Base-by-base conservation (phyloP, 2,797 vertebrate genomes). In the Typhlichthys subterraneus region DNA sequence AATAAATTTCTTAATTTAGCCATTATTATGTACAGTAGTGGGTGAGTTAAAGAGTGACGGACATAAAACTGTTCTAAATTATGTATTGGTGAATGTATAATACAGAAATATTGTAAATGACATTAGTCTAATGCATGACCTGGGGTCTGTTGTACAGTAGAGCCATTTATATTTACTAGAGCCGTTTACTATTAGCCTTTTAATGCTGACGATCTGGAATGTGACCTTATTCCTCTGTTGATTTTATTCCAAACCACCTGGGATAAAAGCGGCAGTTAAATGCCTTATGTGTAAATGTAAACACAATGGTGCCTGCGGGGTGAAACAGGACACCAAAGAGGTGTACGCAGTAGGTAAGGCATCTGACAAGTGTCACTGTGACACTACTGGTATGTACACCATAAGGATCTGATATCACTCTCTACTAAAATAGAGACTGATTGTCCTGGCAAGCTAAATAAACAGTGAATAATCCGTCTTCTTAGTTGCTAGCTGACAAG, bases 271-370 rank as follows among this genome's bases (percentile, higher is more conserved):
- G 3, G 17, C 50, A 6, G 13, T 9, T 29, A 12, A 50, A 33
- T 12, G 45, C 53, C 53, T 53, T 19, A 57, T 11, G 58, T 52
- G 38, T 15, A 23, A 45, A 46, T 12, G 52, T 38, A 17, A 66
- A 67, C 67, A 75, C 71, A 6, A 15, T 29, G 54, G 50, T 59
- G 66, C 50, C 2, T 23, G 29, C 12, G 63, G 86, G 86, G 82
- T 82, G 86, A 91, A 91, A 89, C 53, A 59, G 65, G 89, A 91
- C 87, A 92, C 89, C 76, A 55, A 64, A 71, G 58, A 53, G 80
- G 62, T 58, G n/a, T 59, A 59, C 45, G 67, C 63, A 53, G 45
- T 45, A 58, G 19, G 61, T 54, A 87, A 85, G 70, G 69, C 61
- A 73, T 64, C 65, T 78, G 76, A 87, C 81, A 78, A 67, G 79